phyloP scores from a whole-genome alignment of 2,888 invertebrate genomes.

The Lithophane semibrunnea region DNA sequence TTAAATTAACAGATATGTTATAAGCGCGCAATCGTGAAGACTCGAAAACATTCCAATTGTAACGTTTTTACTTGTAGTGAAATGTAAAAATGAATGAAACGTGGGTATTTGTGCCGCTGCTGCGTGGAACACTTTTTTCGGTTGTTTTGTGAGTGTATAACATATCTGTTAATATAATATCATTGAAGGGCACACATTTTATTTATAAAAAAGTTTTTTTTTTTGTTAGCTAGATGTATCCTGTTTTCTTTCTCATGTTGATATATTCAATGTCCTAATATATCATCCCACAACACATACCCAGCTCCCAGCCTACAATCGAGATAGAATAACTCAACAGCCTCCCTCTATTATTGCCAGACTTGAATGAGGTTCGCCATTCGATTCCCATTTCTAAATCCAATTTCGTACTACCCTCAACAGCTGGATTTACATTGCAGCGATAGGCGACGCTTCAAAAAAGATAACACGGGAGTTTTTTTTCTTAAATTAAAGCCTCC shows the following conservation, averaged over 20 bases:
- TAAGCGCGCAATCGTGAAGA: no score
- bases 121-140: no score
- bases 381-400: slow-evolving; percentile 78
- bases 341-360: slow-evolving; percentile 70
- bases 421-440: slow-evolving; percentile 72
- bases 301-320: slow-evolving; percentile 48
- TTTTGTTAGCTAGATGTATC: background rate
- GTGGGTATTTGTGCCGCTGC: no score
- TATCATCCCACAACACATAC: background rate
- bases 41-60: no score
- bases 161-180: no score
- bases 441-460: slow-evolving; percentile 47
- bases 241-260: background rate
- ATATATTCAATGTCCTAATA: background rate
- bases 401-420: slow-evolving; percentile 72
- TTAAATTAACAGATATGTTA: no score
- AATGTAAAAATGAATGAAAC: no score
- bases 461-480: slow-evolving; percentile 32
- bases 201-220: no score
- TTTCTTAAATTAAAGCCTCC: slow-evolving; percentile 56
- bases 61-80: no score
- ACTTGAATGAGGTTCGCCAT: slow-evolving; percentile 71
- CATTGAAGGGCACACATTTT: no score
- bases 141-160: no score
- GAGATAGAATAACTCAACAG: slow-evolving; percentile 73